Evolutionary conservation across 1,140 invertebrate species (phyloP).

Genomic region (Hypothenemus hampei): DNA sequence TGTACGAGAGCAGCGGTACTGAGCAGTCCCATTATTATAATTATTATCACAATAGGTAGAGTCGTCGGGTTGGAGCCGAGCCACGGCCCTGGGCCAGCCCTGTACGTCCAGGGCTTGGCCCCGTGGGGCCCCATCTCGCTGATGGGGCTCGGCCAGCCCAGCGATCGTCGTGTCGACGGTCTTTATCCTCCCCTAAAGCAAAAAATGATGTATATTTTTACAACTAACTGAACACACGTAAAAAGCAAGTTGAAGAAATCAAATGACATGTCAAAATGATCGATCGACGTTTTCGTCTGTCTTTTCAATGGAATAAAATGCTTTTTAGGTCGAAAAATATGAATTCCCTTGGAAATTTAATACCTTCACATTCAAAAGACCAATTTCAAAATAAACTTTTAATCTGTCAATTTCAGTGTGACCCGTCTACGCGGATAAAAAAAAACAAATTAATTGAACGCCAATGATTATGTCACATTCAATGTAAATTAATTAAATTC

Average conservation of each 20-base stretch:
- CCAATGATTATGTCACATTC: neutral
- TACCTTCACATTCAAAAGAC: too few species aligned
- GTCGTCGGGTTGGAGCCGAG: conserved; percentile 23
- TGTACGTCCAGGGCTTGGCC: conserved; percentile 26
- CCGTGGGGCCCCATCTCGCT: conserved; percentile 28
- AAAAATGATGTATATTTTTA: neutral
- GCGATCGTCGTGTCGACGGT: conserved; percentile 29
- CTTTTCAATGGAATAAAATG: too few species aligned
- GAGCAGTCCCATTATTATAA: conserved; percentile 25
- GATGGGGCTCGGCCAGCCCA: conserved; percentile 29
- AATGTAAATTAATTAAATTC: conserved; percentile 11
- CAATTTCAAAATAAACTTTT: too few species aligned
- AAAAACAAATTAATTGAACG: neutral
- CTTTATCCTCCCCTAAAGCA: conserved; percentile 23
- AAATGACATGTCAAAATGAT: too few species aligned
- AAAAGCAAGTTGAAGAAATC: neutral
- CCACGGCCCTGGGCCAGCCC: conserved; percentile 24
- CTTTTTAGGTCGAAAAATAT: too few species aligned
- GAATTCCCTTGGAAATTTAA: too few species aligned
- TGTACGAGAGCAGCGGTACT: conserved; percentile 3
- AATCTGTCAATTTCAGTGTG: too few species aligned
- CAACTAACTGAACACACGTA: neutral
- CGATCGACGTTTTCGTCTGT: too few species aligned
- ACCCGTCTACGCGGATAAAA: neutral
- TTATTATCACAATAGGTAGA: conserved; percentile 26